Evolutionary conservation across 2,797 vertebrate genomes (phyloP), one percentile per base, ranked within the genome.

Genomic region (Aselliscus stoliczkanus): DNA sequence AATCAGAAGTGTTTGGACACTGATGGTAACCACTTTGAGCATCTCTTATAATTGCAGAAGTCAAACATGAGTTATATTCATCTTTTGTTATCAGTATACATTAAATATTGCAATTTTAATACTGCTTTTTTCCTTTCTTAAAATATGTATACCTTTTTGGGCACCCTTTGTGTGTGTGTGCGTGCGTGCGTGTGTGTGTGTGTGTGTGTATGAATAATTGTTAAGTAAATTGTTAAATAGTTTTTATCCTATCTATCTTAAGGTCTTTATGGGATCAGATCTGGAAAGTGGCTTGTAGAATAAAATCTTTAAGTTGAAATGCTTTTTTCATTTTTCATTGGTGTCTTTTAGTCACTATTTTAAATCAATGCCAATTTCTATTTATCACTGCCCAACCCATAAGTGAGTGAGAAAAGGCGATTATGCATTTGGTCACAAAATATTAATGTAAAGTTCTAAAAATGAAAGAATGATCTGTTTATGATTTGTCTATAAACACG

Each of bases 401-500:
- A 64, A 34, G 5, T 29, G 1, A 90, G 34, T n/a, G 25, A 67
- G 52, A 76, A 81, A 84, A 79, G 39, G 8, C 88, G 4, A 91
- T 81, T 72, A 52, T 75, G 39, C 20, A 69, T 95, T 85, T 91
- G 56, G 37, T 70, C 29, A 93, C 27, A 92, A 93, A 92, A 83
- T 90, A 88, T 34, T 58, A 56, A 79, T 34, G 56, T 23, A 89
- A 15, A 85, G 7, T 70, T 77, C 70, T 80, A 56, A 82, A 96
- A 85, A 72, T 83, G 73, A 89, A 44, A 87, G 34, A 50, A 83
- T 27, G 9, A 21, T 96, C 64, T 85, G 39, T 65, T 91, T 92
- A 47, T 80, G 52, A 44, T 60, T 86, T 94, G 44, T 93, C 67
- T 80, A 50, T 0, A 98, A 93, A 97, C 97, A 97, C 97, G 95